phyloP scores from a whole-genome alignment of 2,113 vertebrate species.

The Serilophus lunatus region DNA sequence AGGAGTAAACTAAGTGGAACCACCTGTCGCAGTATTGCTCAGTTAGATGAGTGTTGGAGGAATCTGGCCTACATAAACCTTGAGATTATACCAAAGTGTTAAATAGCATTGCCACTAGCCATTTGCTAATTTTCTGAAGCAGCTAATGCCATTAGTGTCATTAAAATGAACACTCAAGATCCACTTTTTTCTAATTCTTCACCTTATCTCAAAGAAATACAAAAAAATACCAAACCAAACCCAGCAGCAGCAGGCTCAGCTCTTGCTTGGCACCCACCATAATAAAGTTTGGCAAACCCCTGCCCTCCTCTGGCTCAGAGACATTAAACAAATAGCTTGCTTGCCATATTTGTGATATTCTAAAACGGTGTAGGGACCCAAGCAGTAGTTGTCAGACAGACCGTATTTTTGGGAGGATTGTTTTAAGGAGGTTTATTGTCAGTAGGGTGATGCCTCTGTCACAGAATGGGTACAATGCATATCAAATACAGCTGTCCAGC shows the following conservation, averaged over 20 bases:
- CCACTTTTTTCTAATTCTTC: not conserved
- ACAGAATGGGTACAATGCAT: not conserved
- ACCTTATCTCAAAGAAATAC: not conserved
- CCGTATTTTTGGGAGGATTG: not conserved
- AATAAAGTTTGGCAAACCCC: not conserved
- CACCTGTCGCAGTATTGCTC: not conserved
- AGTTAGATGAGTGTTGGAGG: not conserved
- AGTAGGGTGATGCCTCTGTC: not conserved
- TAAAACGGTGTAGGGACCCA: not conserved
- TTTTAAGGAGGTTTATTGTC: not conserved
- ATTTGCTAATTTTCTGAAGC: not conserved
- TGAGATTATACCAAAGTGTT: not conserved
- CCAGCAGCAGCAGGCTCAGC: not conserved
- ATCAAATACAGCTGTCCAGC: not conserved
- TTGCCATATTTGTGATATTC: not conserved
- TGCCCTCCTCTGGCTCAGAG: not conserved
- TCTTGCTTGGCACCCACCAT: not conserved
- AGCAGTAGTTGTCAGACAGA: not conserved
- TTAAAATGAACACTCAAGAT: not conserved
- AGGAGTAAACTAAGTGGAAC: not conserved
- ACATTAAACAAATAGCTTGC: slow-evolving; percentile 9
- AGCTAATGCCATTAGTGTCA: not conserved
- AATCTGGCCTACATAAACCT: not conserved
- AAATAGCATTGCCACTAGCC: not conserved
- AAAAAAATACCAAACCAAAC: not conserved